Evolutionary conservation across 2,888 invertebrate genomes (phyloP), one percentile per base, ranked within the genome.

Genomic region (Patella ulyssiponensis): DNA sequence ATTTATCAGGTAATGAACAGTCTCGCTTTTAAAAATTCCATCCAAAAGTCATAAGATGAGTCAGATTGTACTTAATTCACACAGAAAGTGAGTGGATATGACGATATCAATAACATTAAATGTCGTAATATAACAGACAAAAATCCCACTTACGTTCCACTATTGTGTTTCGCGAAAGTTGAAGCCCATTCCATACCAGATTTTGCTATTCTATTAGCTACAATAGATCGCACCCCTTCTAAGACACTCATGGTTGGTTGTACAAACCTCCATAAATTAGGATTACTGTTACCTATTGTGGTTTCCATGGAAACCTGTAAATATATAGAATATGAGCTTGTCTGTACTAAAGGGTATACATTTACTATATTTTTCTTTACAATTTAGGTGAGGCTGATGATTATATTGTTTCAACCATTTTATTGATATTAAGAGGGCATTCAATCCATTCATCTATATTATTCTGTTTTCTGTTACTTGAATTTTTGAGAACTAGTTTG

Each of bases 131-230:
- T 14, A 64, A n/a, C 12, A 5, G 23, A 76, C 15, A 64, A 2
- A 44, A 69, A 44, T n/a, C 11, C 3, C 17, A 87, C 92, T 86
- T 85, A 93, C 70, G 96, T 96, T 20, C 95, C 95, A 54, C 96
- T 95, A 92, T 96, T 95, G 90, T 94, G 94, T 11, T 92, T 92
- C 0, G 94, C 93, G 87, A 97, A 94, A 1, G 94, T 92, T 69
- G 94, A 93, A 0, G 95, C 94, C 97, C 97, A 98, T 5, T 94
- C 93, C 77, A 93, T 93, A 1, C 95, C 95, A 86, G 94, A 94
- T 11, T 93, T 92, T 0, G 97, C 94, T 74, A 98, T 92, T 81
- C 96, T 94, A 92, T 96, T 97, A 12, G 97, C 96, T 0, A 96
- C 95, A 93, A 96, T 94, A 17, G 95, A 94, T 3, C 97, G 94